Base-by-base conservation (phyloP, 2,888 invertebrate genomes). In the Netelia inedita region DNA sequence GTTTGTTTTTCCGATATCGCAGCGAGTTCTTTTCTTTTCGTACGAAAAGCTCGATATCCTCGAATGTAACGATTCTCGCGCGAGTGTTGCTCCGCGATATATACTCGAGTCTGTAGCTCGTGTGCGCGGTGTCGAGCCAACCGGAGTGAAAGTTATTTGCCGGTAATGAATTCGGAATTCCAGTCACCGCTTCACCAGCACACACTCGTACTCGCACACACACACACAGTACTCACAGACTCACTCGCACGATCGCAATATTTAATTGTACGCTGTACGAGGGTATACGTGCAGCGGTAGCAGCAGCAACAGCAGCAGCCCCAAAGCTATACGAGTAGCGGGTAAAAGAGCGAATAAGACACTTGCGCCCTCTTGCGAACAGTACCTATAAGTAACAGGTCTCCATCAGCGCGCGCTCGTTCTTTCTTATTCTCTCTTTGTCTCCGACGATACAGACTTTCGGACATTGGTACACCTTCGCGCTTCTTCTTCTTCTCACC, bases 121-220 rank as follows among this genome's bases (percentile, higher is more conserved):
- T 68, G 46, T 21, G 72, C 35, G 35, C 35, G 35, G 68, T 59
- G 21, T 69, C 78, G 76, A 76, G 73, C 72, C 73, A 79, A 84
- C 63, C 79, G 23, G 66, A 80, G 87, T 87, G 87, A 87, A 87
- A 87, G 87, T 87, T 82, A 84, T 78, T 82, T 28, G 57, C 72
- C 68, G 76, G 75, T 86, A 86, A 86, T 85, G 82, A 86, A 87
- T 84, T 86, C 78, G 82, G 50, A 82, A 84, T 84, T 86, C 82
- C 78, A 86, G 82, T 76, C 73, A 75, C 79, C 65, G 74, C 73
- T 79, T 59, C 35, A 61, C 79, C 61, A 66, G 55, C 43, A 16
- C 59, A 35, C 63, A 71, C 46, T 46, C 19, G 41, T 41, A 41
- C 75, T 35, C 19, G 16, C 21, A 41, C 65, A 46, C 10, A 50